Conservation (phyloP, 2,797 vertebrate species). For the Acipenser ruthenus region DNA sequence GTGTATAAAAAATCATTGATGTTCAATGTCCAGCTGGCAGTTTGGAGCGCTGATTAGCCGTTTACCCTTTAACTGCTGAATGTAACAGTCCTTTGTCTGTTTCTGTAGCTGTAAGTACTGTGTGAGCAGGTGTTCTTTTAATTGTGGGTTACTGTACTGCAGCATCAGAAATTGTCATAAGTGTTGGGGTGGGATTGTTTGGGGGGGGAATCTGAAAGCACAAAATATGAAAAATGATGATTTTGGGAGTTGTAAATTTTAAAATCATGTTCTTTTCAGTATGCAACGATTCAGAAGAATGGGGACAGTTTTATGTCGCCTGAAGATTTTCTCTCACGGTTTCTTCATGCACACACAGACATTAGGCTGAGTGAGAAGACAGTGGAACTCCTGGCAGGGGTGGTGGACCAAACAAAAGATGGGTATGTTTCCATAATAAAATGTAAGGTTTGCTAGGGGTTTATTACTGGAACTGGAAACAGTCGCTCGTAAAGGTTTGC, state of each 20-base stretch:
- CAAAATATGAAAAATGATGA: constrained; percentile 1
- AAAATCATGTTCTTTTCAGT: constrained; percentile 40
- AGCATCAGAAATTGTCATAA: constrained; percentile 8
- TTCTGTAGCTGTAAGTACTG: neutral
- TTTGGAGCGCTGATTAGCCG: no score
- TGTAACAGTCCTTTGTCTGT: neutral
- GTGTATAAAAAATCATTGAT: no score
- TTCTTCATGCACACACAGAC: constrained; percentile 68
- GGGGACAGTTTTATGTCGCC: constrained; percentile 74
- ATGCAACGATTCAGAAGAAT: constrained; percentile 74
- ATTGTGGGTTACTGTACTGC: constrained; percentile 7
- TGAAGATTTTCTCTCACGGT: constrained; percentile 70
- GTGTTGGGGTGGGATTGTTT: neutral
- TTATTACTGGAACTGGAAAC: no score
- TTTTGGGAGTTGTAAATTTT: neutral
- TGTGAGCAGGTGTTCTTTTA: constrained; percentile 14
- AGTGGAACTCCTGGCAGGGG: constrained; percentile 65
- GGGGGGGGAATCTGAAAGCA: neutral
- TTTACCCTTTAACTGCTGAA: no score
- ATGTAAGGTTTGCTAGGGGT: no score
- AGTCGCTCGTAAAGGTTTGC: no score
- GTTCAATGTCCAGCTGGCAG: no score
- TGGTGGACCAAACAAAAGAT: constrained; percentile 79
- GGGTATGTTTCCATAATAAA: constrained; percentile 51
- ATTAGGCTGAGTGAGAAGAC: constrained; percentile 59